Evolutionary conservation across 2,888 invertebrate genomes (phyloP), one percentile per base, ranked within the genome.

Genomic region (Abrostola tripartita): DNA sequence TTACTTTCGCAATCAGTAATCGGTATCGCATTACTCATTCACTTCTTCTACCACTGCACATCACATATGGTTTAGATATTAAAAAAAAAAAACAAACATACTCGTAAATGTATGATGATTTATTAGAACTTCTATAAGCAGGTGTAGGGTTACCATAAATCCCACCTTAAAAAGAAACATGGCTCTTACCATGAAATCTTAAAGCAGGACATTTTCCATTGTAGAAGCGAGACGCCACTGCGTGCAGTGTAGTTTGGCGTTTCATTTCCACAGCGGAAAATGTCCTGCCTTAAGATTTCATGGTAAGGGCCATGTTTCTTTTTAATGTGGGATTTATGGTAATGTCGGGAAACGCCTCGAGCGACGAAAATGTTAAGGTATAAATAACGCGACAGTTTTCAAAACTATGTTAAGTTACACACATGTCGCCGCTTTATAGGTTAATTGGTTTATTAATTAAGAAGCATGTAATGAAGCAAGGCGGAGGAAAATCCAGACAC

Each of bases 31-130:
- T 71, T 58, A 74, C 74, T 74, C 41, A 74, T 72, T 61, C 35
- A 61, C 37, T 61, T 54, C 60, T 55, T 41, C 61, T 14, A 36
- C 44, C 37, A 58, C 35, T 59, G 65, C 61, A 44, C 47, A 66
- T 66, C 57, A 51, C 57, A 55, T 68, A 61, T 76, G 67, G 60
- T 60, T 61, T 71, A 73, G 68, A 72, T 42, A 49, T 58, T 55
- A 47, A 56, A 56, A 63, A 73, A 74, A 73, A 73, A 54, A 37
- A 37, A 72, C 59, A 59, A 67, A 55, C 38, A 53, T 36, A 55
- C 68, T 73, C 70, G 70, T 77, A 71, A 81, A 76, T 71, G 60
- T 74, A 67, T 51, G 24, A 71, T 79, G 76, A 83, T 82, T 81
- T 77, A 81, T 83, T 74, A 11, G 42, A 66, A 69, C 66, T 66